Percentiles rank a stretch among this genome's conserved stretches.
phyloP scores from a whole-genome alignment of 2,888 invertebrate genomes.

The Callyntrura guangdongensis region DNA sequence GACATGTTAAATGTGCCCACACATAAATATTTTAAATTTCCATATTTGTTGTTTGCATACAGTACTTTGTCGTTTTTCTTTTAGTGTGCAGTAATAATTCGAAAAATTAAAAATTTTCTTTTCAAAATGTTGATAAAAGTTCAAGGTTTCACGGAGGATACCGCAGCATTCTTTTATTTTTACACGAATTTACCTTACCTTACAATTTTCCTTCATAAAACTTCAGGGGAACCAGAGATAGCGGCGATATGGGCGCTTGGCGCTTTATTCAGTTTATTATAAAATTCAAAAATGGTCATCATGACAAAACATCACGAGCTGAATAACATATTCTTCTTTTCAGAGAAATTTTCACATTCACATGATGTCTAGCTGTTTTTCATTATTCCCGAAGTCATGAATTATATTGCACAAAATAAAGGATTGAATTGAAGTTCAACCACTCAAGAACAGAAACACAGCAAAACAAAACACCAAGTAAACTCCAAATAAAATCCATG shows the following conservation, averaged over 20 bases:
- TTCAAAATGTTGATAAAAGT: neutral
- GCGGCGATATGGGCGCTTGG: neutral
- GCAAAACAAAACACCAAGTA: neutral
- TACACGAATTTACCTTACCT: neutral
- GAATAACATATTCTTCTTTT: neutral
- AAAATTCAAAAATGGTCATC: slow-evolving; percentile 35
- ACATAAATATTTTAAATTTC: no score
- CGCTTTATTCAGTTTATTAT: neutral
- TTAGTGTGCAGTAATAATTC: no score
- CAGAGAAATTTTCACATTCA: neutral
- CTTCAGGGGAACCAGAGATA: neutral
- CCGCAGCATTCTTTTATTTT: neutral
- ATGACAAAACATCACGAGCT: neutral
- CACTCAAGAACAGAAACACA: neutral
- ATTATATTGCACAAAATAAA: neutral
- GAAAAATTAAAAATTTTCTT: no score
- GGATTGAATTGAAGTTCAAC: neutral
- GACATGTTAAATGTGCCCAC: no score
- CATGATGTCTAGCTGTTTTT: neutral
- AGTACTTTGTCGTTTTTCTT: no score
- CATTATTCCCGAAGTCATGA: neutral
- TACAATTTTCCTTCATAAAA: neutral
- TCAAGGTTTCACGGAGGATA: slow-evolving; percentile 32
- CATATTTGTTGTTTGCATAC: no score
- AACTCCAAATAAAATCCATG: neutral